Conservation (phyloP, 2,113 vertebrate genomes). For the Ondatra zibethicus region DNA sequence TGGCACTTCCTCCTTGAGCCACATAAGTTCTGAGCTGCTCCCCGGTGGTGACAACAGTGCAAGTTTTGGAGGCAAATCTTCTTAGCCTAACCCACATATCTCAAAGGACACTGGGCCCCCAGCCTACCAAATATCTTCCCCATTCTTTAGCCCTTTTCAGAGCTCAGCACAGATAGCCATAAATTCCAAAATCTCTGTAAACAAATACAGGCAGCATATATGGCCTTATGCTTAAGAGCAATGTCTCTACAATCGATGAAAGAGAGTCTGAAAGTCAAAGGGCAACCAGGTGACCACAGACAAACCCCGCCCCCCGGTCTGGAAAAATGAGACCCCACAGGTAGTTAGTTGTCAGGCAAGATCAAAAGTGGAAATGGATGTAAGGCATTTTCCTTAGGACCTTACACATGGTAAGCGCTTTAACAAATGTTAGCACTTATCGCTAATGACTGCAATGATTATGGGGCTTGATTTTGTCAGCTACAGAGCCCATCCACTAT, state of each 20-base stretch:
- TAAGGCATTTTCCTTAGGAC: conserved; percentile 5
- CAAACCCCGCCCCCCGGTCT: conserved; percentile 42
- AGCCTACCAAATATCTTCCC: neutral
- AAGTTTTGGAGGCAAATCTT: neutral
- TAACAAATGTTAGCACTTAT: conserved; percentile 11
- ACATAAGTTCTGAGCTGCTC: neutral
- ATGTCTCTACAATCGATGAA: conserved; percentile 45
- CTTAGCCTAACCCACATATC: neutral
- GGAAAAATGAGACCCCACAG: conserved; percentile 38
- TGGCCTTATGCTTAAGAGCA: conserved; percentile 41
- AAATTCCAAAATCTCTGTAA: conserved; percentile 28
- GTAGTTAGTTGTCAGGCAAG: neutral
- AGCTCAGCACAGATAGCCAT: neutral
- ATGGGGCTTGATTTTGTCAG: neutral
- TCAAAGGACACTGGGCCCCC: conserved; percentile 4
- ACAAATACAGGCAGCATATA: conserved; percentile 8
- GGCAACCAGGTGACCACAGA: neutral
- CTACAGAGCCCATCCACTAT: neutral
- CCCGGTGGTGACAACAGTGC: neutral
- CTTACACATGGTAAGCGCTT: neutral
- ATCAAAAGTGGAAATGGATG: conserved; percentile 55
- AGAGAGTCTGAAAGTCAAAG: conserved; percentile 40
- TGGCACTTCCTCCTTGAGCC: neutral
- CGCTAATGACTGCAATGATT: conserved; percentile 54
- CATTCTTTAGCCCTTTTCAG: conserved; percentile 38